Conservation (phyloP, 2,888 invertebrate species). For the Xylocampa areola region DNA sequence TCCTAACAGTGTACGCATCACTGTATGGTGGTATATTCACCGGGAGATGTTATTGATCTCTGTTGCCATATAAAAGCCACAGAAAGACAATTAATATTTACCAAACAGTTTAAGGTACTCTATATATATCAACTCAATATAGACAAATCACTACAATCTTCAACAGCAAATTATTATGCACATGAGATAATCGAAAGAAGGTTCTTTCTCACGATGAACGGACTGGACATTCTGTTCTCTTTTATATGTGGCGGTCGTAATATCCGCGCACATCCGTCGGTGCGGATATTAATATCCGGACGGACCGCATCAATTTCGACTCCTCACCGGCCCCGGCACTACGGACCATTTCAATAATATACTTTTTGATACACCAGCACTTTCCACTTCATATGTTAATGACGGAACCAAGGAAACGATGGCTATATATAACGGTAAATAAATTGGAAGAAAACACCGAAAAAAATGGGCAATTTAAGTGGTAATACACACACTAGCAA, state of each 20-base stretch:
- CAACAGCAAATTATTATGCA: too few relatives aligned
- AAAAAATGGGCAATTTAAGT: conserved; percentile 5
- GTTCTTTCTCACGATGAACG: not conserved
- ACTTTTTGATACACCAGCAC: conserved; percentile 36
- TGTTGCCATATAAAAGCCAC: too few relatives aligned
- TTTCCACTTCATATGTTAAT: conserved; percentile 43
- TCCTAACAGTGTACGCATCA: too few relatives aligned
- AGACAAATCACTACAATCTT: too few relatives aligned
- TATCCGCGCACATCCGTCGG: conserved; percentile 65
- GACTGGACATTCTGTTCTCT: conserved; percentile 27
- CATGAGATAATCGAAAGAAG: too few relatives aligned
- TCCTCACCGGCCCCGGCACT: conserved; percentile 20
- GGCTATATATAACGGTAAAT: conserved; percentile 23
- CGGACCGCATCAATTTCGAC: conserved; percentile 62
- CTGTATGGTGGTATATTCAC: too few relatives aligned
- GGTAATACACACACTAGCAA: not conserved
- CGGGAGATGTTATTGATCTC: too few relatives aligned
- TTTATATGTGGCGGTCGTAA: conserved; percentile 57
- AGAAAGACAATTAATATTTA: too few relatives aligned
- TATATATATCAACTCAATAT: too few relatives aligned
- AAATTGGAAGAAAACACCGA: conserved; percentile 4
- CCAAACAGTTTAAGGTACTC: too few relatives aligned
- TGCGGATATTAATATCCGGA: conserved; percentile 70
- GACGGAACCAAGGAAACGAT: conserved; percentile 27
- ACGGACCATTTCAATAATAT: conserved; percentile 53